Evolutionary conservation across 2,888 invertebrate genomes (phyloP).

Genomic region (Camptogramma bilineatum): DNA sequence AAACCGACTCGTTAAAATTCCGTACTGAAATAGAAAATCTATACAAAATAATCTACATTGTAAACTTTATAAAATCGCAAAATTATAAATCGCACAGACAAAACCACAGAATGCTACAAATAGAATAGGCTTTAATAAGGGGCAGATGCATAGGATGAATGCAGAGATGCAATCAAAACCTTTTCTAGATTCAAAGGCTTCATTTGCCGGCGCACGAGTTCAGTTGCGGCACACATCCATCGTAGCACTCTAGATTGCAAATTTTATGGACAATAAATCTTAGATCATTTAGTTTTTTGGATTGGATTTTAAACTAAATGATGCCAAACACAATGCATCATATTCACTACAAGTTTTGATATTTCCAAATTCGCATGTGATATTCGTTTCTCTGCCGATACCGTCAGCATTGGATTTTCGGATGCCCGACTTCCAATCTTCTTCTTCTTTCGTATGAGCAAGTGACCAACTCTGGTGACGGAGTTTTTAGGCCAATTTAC

Average conservation of each 20-base stretch:
- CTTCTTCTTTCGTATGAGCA: no score
- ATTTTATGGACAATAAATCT: background rate
- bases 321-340: no score
- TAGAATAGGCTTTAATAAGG: constrained; percentile 46
- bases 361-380: no score
- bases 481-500: no score
- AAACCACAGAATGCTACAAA: constrained; percentile 43
- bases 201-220: constrained; percentile 43
- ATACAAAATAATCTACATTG: constrained; percentile 27
- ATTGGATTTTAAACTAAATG: no score
- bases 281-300: no score
- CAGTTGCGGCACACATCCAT: constrained; percentile 24
- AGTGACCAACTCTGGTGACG: no score
- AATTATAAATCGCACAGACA: constrained; percentile 35
- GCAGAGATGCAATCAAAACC: constrained; percentile 46
- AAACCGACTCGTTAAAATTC: constrained; percentile 26
- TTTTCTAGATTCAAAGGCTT: constrained; percentile 49
- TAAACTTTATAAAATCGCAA: constrained; percentile 23
- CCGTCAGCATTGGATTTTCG: no score
- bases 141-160: constrained; percentile 47
- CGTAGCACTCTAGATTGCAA: constrained; percentile 4
- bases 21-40: constrained; percentile 18
- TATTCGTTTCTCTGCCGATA: no score
- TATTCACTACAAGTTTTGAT: no score
- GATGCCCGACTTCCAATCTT: no score